Conservation (phyloP, 2,113 vertebrate species). For the Tyrannus savana region DNA sequence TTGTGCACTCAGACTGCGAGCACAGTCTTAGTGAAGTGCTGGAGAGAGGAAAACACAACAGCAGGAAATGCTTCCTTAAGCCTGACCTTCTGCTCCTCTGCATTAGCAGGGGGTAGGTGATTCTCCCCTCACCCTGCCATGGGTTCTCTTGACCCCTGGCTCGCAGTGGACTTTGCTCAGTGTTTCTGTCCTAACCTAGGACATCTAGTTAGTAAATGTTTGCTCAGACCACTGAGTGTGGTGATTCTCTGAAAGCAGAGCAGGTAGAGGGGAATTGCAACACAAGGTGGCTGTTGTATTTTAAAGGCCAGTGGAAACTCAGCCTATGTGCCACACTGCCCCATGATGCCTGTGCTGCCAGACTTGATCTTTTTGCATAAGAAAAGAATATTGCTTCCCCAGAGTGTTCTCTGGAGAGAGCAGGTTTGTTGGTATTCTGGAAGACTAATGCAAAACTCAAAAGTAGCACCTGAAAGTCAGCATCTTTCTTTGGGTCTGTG, state of each 20-base stretch:
- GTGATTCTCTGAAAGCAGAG: not conserved
- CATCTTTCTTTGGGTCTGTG: not conserved
- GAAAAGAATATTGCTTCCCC: not conserved
- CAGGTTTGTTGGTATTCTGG: not conserved
- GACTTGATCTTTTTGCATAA: not conserved
- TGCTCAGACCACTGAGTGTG: not conserved
- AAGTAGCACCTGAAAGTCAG: not conserved
- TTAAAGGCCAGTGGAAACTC: not conserved
- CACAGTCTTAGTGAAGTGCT: not conserved
- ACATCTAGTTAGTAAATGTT: conserved; percentile 46
- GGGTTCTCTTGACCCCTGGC: not conserved
- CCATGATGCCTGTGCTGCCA: not conserved
- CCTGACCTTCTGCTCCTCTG: not conserved
- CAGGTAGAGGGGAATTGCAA: not conserved
- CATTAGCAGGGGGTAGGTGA: not conserved
- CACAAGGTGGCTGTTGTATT: not conserved
- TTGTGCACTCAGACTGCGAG: not conserved
- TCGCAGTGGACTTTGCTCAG: conserved; percentile 33
- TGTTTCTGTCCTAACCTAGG: not conserved
- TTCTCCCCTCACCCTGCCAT: not conserved
- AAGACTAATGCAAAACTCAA: not conserved
- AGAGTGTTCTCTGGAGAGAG: not conserved
- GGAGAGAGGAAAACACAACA: not conserved
- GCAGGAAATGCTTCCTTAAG: not conserved
- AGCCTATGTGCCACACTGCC: not conserved